Conservation (phyloP, 1,140 invertebrate genomes). For the Ceratitis capitata region DNA sequence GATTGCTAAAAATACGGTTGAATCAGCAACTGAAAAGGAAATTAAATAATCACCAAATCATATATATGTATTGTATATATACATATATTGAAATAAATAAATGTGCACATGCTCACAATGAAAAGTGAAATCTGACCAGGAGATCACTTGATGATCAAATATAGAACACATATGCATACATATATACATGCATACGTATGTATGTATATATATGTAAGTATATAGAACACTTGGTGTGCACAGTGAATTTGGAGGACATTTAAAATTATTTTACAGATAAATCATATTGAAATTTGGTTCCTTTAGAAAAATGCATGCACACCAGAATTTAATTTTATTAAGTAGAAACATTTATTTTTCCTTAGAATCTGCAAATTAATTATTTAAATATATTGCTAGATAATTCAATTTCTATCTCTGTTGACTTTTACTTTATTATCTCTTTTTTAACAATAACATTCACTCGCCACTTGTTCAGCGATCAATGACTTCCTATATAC, state of each 20-base stretch:
- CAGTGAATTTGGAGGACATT: no score
- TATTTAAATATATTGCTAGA: neutral
- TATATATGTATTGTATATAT: no score
- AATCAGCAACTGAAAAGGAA: neutral
- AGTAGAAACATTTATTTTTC: neutral
- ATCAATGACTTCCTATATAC: neutral
- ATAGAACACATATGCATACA: neutral
- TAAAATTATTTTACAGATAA: neutral
- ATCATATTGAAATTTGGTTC: neutral
- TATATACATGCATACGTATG: neutral
- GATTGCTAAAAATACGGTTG: slow-evolving; percentile 14
- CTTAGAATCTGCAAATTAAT: neutral
- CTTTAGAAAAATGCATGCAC: neutral
- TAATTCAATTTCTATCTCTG: neutral
- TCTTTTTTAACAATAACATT: neutral
- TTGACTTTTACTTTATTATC: neutral
- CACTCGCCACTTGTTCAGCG: neutral
- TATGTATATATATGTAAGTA: no score
- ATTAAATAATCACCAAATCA: slow-evolving; percentile 11
- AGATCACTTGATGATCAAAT: neutral
- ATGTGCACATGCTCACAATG: slow-evolving; percentile 27
- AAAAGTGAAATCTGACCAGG: slow-evolving; percentile 11
- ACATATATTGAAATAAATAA: no score
- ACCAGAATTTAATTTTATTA: neutral
- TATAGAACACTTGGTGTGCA: no score